Evolutionary conservation across 2,797 vertebrate species (phyloP), one percentile per base, ranked within the genome.

Genomic region (Catostomus latipinnis): DNA sequence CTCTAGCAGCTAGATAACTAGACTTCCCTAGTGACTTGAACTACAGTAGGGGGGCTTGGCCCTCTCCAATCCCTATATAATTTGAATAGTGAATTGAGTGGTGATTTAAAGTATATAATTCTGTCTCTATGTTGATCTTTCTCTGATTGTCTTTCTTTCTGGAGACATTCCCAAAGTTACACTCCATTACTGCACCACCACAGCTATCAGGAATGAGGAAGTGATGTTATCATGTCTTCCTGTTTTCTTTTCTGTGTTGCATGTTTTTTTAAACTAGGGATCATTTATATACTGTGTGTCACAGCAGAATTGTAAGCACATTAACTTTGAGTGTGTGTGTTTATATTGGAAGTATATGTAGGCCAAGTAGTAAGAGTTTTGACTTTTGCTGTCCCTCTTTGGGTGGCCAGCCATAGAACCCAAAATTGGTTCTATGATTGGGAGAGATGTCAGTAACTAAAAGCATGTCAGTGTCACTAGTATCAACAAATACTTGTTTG

Each of bases 171-270:
- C 76, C 74, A 77, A 60, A 80, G 81, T 85, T 66, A 83, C 82
- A 86, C 77, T 71, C 50, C 81, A 58, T 49, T 56, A 56, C 72
- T 49, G 12, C 68, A 54, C 49, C 22, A 52, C 48, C 71, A 52
- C 75, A 48, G 81, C 81, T 84, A 72, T 86, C 83, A 54, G 1
- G 46, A 61, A 34, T 34, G 34, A 84, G 87, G 86, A 91, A 91
- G 81, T 82, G 84, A 89, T 90, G 81, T 78, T 88, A 90, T 90
- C 84, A 62, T 48, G 9, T 73, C 83, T 88, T 90, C 88, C 87
- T 90, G 84, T 87, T 79, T 49, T 6, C 58, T 50, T 81, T 66
- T 82, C 73, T 74, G 43, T 22, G 57, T 22, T 74, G 52, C 58
- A 9, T 54, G 13, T 71, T 62, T 45, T 74, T 46, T 54, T 45